Evolutionary conservation across 2,888 invertebrate genomes (phyloP).

Genomic region (Plemyria rubiginata): DNA sequence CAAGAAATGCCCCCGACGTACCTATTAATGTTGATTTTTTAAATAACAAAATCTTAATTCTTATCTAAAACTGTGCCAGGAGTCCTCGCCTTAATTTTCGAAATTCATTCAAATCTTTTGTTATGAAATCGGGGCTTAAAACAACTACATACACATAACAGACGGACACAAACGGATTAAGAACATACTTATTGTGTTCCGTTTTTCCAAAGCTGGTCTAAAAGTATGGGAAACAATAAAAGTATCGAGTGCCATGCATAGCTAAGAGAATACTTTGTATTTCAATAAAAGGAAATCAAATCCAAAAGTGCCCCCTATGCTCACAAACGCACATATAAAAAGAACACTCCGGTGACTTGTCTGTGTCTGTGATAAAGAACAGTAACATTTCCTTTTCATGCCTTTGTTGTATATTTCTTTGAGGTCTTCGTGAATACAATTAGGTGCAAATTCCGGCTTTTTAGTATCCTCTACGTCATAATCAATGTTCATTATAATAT

Average conservation of each 20-base stretch:
- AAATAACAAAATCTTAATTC: no score
- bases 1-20: no score
- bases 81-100: no score
- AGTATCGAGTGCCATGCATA: neutral
- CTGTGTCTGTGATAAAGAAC: slow-evolving; percentile 32
- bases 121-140: no score
- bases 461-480: slow-evolving; percentile 36
- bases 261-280: slow-evolving; percentile 6
- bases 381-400: slow-evolving; percentile 49
- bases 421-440: slow-evolving; percentile 43
- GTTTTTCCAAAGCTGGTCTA: neutral
- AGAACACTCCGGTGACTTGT: slow-evolving; percentile 2
- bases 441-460: slow-evolving; percentile 21
- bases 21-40: no score
- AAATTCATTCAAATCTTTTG: no score
- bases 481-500: slow-evolving; percentile 39
- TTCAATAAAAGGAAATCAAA: slow-evolving; percentile 8
- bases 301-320: slow-evolving; percentile 1
- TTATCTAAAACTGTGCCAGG: no score
- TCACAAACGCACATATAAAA: slow-evolving; percentile 9
- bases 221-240: neutral
- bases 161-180: no score
- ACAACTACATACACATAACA: no score
- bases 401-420: slow-evolving; percentile 41
- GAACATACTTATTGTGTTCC: no score